phyloP scores from a whole-genome alignment of 2,888 invertebrate species.

The Cataglyphis cursor region DNA sequence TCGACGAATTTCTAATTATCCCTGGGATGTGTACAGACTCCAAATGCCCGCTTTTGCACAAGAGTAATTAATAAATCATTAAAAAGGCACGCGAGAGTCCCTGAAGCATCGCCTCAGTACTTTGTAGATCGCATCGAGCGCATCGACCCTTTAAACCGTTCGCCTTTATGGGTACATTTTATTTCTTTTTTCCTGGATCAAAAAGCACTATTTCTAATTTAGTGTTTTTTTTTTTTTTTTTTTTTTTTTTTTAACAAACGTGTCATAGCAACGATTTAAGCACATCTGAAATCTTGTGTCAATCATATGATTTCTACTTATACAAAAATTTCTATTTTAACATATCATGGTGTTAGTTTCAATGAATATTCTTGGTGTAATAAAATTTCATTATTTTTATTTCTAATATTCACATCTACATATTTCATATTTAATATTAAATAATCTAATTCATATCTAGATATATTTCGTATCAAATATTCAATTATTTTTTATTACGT shows the following conservation, averaged over 20 bases:
- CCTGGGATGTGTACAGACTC: constrained; percentile 43
- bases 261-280: background rate
- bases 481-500: background rate
- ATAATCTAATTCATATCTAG: too few species aligned
- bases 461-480: background rate
- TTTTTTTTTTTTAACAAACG: background rate
- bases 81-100: constrained; percentile 41
- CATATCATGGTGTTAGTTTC: background rate
- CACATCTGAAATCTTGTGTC: background rate
- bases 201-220: background rate
- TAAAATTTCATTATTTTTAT: too few species aligned
- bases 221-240: background rate
- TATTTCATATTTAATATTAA: too few species aligned
- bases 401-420: too few species aligned
- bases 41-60: constrained; percentile 50
- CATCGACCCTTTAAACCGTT: constrained; percentile 46
- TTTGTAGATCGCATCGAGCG: constrained; percentile 41
- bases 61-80: constrained; percentile 70
- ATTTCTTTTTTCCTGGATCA: background rate
- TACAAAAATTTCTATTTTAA: background rate
- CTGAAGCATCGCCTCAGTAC: background rate
- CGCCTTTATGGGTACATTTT: constrained; percentile 6
- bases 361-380: background rate
- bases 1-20: constrained; percentile 66
- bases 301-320: background rate